Percentiles rank a stretch among this genome's conserved stretches.
These are phyloP conservation scores for Marmota flaviventris DNA, from an alignment of 2,113 vertebrate species.

Conservation along the genomic window DNA sequence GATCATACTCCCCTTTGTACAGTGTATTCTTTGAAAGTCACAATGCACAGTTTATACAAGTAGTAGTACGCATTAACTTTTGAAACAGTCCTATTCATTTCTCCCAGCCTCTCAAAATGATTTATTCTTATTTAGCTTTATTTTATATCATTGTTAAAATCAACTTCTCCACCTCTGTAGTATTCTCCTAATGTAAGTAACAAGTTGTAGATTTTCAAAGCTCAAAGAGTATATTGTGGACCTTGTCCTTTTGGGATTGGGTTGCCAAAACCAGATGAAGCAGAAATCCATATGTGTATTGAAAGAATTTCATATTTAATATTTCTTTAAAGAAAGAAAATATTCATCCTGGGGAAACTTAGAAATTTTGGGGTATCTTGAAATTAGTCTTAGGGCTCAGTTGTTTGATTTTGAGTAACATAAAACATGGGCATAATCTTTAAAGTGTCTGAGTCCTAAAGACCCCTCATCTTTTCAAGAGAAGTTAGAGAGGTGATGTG, in stretches of 20 bases:
- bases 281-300: not conserved
- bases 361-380: not conserved
- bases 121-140: not conserved
- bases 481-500: not conserved
- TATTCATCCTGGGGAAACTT: not conserved
- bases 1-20: not conserved
- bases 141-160: not conserved
- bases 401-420: not conserved
- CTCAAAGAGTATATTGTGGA: not conserved
- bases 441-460: conserved; percentile 5
- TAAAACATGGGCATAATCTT: not conserved
- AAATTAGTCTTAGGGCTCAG: not conserved
- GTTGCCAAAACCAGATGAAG: not conserved
- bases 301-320: not conserved
- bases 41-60: not conserved
- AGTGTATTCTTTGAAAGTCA: not conserved
- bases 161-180: not conserved
- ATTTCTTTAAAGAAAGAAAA: not conserved
- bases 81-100: not conserved
- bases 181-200: not conserved
- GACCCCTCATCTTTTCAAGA: not conserved
- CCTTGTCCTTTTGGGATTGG: not conserved
- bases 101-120: not conserved
- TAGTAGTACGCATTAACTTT: not conserved
- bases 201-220: not conserved